Evolutionary conservation across 2,888 invertebrate species (phyloP).

Genomic region (Iphiclides podalirius): DNA sequence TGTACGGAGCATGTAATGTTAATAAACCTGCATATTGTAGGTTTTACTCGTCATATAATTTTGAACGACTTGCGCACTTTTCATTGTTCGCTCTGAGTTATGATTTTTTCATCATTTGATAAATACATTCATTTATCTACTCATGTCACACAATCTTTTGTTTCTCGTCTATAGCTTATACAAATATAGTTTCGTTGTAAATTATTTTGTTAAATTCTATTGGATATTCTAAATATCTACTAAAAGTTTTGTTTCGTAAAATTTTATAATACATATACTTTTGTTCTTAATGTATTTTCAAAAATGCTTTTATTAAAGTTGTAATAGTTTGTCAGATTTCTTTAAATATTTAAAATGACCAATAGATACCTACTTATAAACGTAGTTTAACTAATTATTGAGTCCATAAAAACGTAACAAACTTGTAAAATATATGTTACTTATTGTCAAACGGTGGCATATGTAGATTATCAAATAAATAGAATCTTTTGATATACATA

Average conservation of each 20-base stretch:
- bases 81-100: constrained; percentile 10
- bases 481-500: constrained; percentile 15
- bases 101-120: background rate
- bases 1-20: constrained; percentile 59
- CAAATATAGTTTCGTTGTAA: constrained; percentile 19
- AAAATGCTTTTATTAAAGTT: constrained; percentile 20
- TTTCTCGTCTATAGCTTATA: constrained; percentile 22
- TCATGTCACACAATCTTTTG: background rate
- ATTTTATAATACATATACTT: background rate
- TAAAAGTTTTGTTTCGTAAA: background rate
- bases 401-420: constrained; percentile 16
- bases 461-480: constrained; percentile 10
- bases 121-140: constrained; percentile 15
- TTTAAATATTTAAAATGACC: constrained; percentile 13
- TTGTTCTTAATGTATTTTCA: constrained; percentile 8
- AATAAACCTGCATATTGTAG: constrained; percentile 73
- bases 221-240: constrained; percentile 4
- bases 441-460: constrained; percentile 17
- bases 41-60: constrained; percentile 37
- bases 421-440: constrained; percentile 19
- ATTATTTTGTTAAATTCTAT: constrained; percentile 10
- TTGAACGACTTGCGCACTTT: constrained; percentile 17
- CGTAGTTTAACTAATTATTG: constrained; percentile 5
- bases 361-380: constrained; percentile 10
- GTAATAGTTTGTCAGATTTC: constrained; percentile 4